Base-by-base conservation (phyloP, 2,113 vertebrate genomes). In the Chelonoidis abingdonii region DNA sequence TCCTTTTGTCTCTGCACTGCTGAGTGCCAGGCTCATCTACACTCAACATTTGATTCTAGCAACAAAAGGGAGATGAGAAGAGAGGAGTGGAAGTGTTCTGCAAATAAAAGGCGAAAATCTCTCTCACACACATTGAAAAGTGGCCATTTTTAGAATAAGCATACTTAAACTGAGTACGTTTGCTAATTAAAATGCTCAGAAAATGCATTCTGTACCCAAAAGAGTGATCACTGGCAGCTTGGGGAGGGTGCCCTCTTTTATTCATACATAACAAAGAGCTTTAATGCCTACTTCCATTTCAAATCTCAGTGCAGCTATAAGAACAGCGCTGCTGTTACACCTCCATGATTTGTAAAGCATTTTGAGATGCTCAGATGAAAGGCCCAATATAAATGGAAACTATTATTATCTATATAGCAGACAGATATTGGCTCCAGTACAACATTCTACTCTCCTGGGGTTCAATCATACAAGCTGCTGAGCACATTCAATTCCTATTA, bases 281-380 rank as follows among this genome's bases (percentile, higher is more conserved):
- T 86, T 96, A 89, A 76, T 0, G 0, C 10, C 53, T 86, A 89
- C 35, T 83, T 92, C 56, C 87, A 88, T 84, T 93, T 91, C 91
- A 94, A 88, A 91, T 90, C 89, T 95, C 92, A 91, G 5, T 35
- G 88, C 53, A 93, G 83, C 86, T 50, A 24, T 95, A 94, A 95
- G 78, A 86, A 24, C 76, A 29, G 88, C 88, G 86, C 53, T 94
- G 79, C 38, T 82, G 81, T 92, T 76, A 69, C 83, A 95, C 56
- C 89, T 90, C 27, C 22, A 29, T 93, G 96, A 97, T 97, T 80
- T 86, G 89, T 78, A 93, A 92, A 16, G 31, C 76, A 50, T 92
- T 95, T 90, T 91, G 89, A 96, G 92, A 96, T 94, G 27, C 82
- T 96, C 86, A 96, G 80, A 96, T 93, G 50, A 95, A 96, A 94